Base-by-base conservation (phyloP, 2,888 invertebrate species). In the Nymphalis c-album region DNA sequence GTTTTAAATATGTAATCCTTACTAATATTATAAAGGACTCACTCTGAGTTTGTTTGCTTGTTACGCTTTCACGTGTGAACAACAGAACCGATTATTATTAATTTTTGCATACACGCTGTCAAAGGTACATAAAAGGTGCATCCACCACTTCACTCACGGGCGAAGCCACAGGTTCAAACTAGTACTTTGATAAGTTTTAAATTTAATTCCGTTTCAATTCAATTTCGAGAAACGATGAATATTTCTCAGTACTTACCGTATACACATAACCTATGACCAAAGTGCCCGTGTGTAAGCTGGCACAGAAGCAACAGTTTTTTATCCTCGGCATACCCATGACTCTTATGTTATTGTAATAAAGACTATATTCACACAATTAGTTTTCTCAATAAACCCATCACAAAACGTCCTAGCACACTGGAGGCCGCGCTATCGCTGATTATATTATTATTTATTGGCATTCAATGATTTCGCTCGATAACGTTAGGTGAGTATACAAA, bases 321-420 rank as follows among this genome's bases (percentile, higher is more conserved):
- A 91, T 82, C 79, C 90, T 89, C 1, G 91, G 91, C 70, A 91
- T 89, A 67, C 91, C 81, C 91, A 92, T 91, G 31, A 16, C 53
- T 68, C 58, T 57, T 60, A 18, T 26, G 16, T 17, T 20, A 20
- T 68, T 72, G 75, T 65, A 64, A 65, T 60, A 61, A 59, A 69
- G 59, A 45, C 53, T 55, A 45, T 47, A 50, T 50, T 67, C 18
- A 5, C 40, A 0, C 35, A 18, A 57, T 18, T 7, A 26, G 8
- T 8, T 26, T 31, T 17, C 26, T 17, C 16, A 55, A 55, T 55
- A 47, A 57, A 40, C 13, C 16, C 55, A 8, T 63, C 53, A 31
- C 62, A 13, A 35, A 40, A 53, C 66, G 69, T 69, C 60, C 22
- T 48, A 26, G 64, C 60, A n/a, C 51, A 45, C 17, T 18, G 17